phyloP scores from a whole-genome alignment of 1,140 invertebrate genomes.

The Drosophila willistoni region DNA sequence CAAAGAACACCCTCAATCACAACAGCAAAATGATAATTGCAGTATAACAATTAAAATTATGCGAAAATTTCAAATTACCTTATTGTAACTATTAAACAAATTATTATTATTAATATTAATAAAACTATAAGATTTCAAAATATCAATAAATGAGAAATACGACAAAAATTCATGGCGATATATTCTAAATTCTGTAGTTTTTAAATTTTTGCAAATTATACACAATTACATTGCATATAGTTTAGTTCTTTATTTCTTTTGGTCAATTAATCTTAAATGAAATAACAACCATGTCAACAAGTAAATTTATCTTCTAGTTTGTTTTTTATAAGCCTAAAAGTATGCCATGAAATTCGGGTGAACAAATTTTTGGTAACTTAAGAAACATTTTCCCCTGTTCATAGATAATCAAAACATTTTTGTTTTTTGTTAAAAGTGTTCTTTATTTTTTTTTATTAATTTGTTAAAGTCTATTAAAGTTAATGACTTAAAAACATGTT shows the following conservation, averaged over 20 bases:
- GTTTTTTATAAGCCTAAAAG: too few relatives aligned
- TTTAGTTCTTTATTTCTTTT: too few relatives aligned
- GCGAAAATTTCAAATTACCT: constrained; percentile 68
- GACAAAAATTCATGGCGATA: constrained; percentile 19
- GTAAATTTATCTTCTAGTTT: too few relatives aligned
- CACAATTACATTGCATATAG: too few relatives aligned
- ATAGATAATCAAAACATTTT: too few relatives aligned
- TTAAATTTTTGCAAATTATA: too few relatives aligned
- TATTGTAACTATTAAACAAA: constrained; percentile 61
- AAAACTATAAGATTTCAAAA: constrained; percentile 70
- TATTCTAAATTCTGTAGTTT: neutral
- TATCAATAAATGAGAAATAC: constrained; percentile 72
- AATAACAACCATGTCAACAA: too few relatives aligned
- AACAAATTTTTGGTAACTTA: too few relatives aligned
- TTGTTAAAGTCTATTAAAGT: constrained; percentile 70
- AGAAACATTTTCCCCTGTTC: too few relatives aligned
- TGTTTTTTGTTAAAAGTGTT: constrained; percentile 22
- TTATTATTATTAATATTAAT: constrained; percentile 58
- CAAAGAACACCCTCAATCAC: constrained; percentile 37
- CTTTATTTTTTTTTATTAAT: constrained; percentile 46
- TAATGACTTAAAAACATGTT: constrained; percentile 66
- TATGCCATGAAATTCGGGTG: too few relatives aligned
- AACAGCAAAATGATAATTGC: constrained; percentile 54
- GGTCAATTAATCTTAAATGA: too few relatives aligned
- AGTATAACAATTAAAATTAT: constrained; percentile 40